phyloP scores from a whole-genome alignment of 2,888 invertebrate genomes.

The Sphaerophoria rueppellii region DNA sequence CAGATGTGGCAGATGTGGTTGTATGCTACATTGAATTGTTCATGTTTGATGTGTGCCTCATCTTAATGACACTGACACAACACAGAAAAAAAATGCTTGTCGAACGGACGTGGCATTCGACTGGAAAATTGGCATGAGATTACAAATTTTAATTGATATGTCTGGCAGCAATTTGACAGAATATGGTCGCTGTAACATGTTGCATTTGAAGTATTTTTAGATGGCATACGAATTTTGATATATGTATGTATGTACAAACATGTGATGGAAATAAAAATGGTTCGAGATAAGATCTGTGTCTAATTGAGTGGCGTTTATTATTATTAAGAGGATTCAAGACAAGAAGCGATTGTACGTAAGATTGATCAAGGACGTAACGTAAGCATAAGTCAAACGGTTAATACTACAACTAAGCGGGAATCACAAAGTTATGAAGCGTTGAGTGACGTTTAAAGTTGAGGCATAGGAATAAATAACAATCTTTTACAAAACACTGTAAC shows the following conservation, averaged over 20 bases:
- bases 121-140: conserved; percentile 70
- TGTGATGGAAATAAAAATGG: too few species aligned
- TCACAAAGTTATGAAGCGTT: too few species aligned
- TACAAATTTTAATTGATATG: conserved; percentile 65
- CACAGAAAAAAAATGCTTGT: conserved; percentile 13
- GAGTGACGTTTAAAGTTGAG: too few species aligned
- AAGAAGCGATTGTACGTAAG: too few species aligned
- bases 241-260: neutral
- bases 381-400: too few species aligned
- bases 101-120: conserved; percentile 55
- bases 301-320: too few species aligned
- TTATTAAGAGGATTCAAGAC: too few species aligned
- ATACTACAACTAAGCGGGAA: too few species aligned
- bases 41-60: conserved; percentile 45
- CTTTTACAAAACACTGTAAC: too few species aligned
- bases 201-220: conserved; percentile 3
- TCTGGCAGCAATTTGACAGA: conserved; percentile 56
- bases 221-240: neutral
- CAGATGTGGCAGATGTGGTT: conserved; percentile 60
- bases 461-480: too few species aligned
- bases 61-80: neutral
- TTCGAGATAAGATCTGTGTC: too few species aligned
- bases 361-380: too few species aligned
- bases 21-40: conserved; percentile 16
- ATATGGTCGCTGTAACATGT: conserved; percentile 10